A percentile compares a stretch with the other conserved stretches of the same genome.
Evolutionary conservation across 2,888 invertebrate genomes (phyloP).

Genomic region (Drosophila anomelani): DNA sequence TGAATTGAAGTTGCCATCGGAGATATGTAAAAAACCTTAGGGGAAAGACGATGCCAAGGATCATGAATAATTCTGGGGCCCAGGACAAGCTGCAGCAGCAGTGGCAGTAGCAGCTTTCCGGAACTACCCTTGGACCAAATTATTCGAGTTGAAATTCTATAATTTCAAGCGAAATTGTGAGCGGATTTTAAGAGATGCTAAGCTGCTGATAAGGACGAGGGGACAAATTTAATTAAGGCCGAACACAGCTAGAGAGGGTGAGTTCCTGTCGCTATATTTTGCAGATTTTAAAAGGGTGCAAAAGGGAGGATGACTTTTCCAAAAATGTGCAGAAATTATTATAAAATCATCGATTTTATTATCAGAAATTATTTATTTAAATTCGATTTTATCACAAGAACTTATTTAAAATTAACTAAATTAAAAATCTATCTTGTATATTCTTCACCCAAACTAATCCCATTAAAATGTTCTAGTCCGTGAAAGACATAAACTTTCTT

Average conservation of each 20-base stretch:
- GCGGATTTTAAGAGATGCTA: slow-evolving; percentile 48
- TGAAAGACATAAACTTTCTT: slow-evolving; percentile 1
- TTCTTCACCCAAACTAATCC: not conserved
- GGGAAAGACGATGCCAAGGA: slow-evolving; percentile 49
- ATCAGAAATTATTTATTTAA: not conserved
- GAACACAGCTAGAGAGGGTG: slow-evolving; percentile 28
- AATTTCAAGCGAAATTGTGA: slow-evolving; percentile 28
- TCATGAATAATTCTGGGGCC: slow-evolving; percentile 50
- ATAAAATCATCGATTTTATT: not conserved
- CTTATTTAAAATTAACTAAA: not conserved
- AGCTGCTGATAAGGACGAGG: slow-evolving; percentile 49
- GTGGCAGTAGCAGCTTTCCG: slow-evolving; percentile 30
- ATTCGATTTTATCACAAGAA: too few species aligned
- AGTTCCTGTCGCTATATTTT: not conserved
- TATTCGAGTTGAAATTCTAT: slow-evolving; percentile 21
- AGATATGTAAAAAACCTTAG: slow-evolving; percentile 42
- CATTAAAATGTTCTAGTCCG: slow-evolving; percentile 8
- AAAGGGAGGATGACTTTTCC: not conserved
- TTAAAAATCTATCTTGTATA: not conserved
- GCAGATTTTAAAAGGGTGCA: slow-evolving; percentile 14
- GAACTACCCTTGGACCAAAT: slow-evolving; percentile 15
- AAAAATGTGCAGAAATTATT: slow-evolving; percentile 37
- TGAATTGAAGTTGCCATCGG: slow-evolving; percentile 42
- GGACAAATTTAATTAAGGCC: slow-evolving; percentile 59
- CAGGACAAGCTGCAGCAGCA: slow-evolving; percentile 16